phyloP scores from a whole-genome alignment of 2,797 vertebrate species.

The Sternotherus odoratus region DNA sequence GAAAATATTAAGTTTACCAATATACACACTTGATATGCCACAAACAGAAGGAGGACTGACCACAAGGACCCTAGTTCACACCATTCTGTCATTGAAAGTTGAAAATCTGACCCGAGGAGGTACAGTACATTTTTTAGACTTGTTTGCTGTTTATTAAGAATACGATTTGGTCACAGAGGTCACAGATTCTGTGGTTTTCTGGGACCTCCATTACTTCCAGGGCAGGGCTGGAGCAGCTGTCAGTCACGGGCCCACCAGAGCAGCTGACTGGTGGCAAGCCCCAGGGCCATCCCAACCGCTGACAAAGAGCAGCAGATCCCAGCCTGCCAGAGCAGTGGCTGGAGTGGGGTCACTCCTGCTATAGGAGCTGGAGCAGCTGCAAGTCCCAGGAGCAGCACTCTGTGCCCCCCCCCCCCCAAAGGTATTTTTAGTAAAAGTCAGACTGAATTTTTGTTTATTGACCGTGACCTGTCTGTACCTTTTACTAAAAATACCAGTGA shows the following conservation, averaged over 20 bases:
- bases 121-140: neutral
- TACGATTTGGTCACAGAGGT: neutral
- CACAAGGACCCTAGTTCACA: neutral
- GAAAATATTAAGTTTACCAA: neutral
- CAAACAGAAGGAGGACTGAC: neutral
- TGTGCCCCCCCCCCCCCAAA: no score
- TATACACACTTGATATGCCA: neutral
- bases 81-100: neutral
- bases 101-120: neutral
- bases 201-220: neutral
- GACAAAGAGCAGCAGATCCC: no score
- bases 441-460: neutral
- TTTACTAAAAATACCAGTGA: neutral
- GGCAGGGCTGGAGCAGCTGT: neutral
- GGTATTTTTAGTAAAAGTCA: neutral
- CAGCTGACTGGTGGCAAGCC: no score
- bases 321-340: no score
- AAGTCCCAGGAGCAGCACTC: neutral
- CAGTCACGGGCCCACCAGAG: neutral
- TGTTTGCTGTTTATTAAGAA: neutral
- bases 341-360: no score
- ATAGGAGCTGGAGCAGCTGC: neutral
- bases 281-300: no score
- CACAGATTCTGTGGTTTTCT: neutral
- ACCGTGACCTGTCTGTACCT: neutral